A percentile compares a stretch with the other conserved stretches of the same genome.
These are phyloP conservation scores for Littorina saxatilis DNA, from an alignment of 1,140 invertebrate species.

Conservation along the genomic window DNA sequence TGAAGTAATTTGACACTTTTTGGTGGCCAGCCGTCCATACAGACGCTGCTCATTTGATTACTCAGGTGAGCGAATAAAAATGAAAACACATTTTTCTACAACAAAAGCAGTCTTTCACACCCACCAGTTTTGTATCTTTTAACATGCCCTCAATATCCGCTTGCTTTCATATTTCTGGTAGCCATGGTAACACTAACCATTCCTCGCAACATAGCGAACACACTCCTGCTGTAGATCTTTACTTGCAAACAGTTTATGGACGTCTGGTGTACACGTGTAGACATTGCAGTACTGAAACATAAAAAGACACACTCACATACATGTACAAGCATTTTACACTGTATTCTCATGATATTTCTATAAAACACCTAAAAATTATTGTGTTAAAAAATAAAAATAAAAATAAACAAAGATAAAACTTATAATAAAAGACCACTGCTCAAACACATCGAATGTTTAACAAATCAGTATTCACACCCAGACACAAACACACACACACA, in stretches of 20 bases:
- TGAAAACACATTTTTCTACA: too few species aligned
- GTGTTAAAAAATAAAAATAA: not conserved
- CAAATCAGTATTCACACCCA: not conserved
- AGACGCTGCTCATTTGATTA: too few species aligned
- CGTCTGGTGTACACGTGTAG: slow-evolving; percentile 90
- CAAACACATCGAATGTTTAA: not conserved
- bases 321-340: not conserved
- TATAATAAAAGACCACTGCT: not conserved
- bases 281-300: slow-evolving; percentile 87
- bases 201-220: slow-evolving; percentile 83
- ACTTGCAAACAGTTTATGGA: slow-evolving; percentile 81
- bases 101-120: too few species aligned
- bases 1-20: too few species aligned
- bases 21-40: too few species aligned
- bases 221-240: slow-evolving; percentile 85
- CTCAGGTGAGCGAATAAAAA: too few species aligned
- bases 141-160: too few species aligned
- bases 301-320: slow-evolving; percentile 16
- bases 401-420: not conserved
- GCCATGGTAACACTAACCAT: slow-evolving; percentile 72
- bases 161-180: too few species aligned
- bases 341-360: too few species aligned
- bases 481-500: not conserved
- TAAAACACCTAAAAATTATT: too few species aligned
- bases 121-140: too few species aligned